A percentile compares a stretch with the other conserved stretches of the same genome.
phyloP scores from a whole-genome alignment of 2,888 invertebrate genomes.

The Cybosia mesomella region DNA sequence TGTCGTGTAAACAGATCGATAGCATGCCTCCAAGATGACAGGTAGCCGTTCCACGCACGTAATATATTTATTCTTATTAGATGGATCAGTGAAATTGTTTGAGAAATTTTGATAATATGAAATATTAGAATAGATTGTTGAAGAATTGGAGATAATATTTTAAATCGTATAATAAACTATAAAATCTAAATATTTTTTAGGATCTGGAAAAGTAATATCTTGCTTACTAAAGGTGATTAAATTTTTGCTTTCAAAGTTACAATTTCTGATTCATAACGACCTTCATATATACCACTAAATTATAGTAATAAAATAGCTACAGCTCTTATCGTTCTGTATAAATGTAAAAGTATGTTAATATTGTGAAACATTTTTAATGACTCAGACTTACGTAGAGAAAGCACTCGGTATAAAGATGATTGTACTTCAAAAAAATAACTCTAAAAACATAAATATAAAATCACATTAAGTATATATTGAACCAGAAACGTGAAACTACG shows the following conservation, averaged over 20 bases:
- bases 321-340: conserved; percentile 4
- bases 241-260: background rate
- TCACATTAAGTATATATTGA: background rate
- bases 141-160: background rate
- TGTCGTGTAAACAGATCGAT: conserved; percentile 83
- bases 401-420: background rate
- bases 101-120: conserved; percentile 1
- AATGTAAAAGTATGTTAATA: conserved; percentile 23
- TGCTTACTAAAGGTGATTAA: background rate
- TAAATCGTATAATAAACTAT: background rate
- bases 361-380: conserved; percentile 25
- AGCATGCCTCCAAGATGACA: conserved; percentile 58
- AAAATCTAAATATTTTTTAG: background rate
- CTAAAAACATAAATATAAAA: background rate
- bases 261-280: background rate
- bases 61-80: conserved; percentile 20
- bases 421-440: background rate
- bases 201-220: background rate
- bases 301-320: conserved; percentile 7
- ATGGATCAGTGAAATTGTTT: conserved; percentile 27
- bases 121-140: background rate
- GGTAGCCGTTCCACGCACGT: conserved; percentile 34
- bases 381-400: conserved; percentile 14
- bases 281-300: conserved; percentile 13
- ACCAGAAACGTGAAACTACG: background rate